Base-by-base conservation (phyloP, 2,888 invertebrate genomes). In the Sinohyriopsis cumingii region DNA sequence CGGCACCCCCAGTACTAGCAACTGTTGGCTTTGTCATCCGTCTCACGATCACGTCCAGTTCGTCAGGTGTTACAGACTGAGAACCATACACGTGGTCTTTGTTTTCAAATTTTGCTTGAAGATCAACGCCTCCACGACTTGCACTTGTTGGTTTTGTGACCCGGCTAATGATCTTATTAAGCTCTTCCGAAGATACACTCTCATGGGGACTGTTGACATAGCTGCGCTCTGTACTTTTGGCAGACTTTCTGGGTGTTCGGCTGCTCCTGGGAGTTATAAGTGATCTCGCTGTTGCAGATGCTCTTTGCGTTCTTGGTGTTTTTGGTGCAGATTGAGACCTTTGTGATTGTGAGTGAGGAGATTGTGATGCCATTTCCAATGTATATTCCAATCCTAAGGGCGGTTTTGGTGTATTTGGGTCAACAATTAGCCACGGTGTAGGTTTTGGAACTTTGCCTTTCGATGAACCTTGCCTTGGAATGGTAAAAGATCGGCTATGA, bases 1-100 rank as follows among this genome's bases (percentile, higher is more conserved):
- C 85, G 15, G 83, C 81, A 6, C 84, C 85, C 19, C 85, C 85
- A 6, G 82, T 79, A 66, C 84, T 86, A 18, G 86, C 81, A 18
- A 79, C 77, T 1, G 87, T 86, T 9, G 87, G 82, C 20, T 72
- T 68, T n/a, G 84, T 81, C 20, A 87, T 54, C 15, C 87, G 72
- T 18, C 68, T 67, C 2, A 85, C 84, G 55, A 87, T 84, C 33
- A 59, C 33, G 54, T 78, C 71, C 25, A 86, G 68, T 33, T 78
- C 77, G 0, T 77, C 73, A 0, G 75, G 70, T 18, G 70, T 72
- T 18, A 82, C 82, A 28, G 67, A 67, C 68, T 76, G 73, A 53
- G 80, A 76, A 59, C 82, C 82, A 62, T 82, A 82, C 1, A 82
- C 82, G 63, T 79, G 79, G 71, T 79, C 82, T 56, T 79, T 80